Conservation (phyloP, 2,113 vertebrate species). For the Pholis gunnellus region DNA sequence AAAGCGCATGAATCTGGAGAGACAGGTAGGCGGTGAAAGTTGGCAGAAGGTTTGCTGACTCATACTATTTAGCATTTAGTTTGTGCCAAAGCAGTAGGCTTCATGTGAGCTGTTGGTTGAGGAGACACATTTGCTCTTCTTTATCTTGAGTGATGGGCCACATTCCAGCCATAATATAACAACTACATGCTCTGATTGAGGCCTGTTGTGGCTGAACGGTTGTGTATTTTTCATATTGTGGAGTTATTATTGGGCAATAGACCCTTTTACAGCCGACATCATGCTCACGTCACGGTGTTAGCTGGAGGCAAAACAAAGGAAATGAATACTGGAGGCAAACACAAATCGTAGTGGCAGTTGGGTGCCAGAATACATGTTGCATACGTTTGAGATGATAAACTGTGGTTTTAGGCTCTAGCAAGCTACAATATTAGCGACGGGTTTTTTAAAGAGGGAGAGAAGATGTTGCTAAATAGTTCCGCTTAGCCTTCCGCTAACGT, state of each 20-base stretch:
- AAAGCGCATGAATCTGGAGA: conserved; percentile 26
- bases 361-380: too few species aligned
- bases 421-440: not conserved
- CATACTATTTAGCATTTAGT: not conserved
- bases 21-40: conserved; percentile 30
- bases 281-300: too few species aligned
- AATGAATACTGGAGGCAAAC: too few species aligned
- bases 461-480: not conserved
- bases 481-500: too few species aligned
- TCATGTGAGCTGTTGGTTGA: not conserved
- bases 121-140: not conserved
- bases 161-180: not conserved
- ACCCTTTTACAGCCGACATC: too few species aligned
- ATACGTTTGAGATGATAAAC: not conserved
- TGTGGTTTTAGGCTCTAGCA: not conserved
- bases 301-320: too few species aligned
- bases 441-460: too few species aligned
- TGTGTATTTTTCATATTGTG: not conserved
- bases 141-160: not conserved
- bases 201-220: not conserved
- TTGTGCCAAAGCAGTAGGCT: conserved; percentile 6
- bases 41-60: conserved; percentile 1
- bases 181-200: not conserved
- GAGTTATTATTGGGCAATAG: not conserved
- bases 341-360: too few species aligned